Conservation (phyloP, 2,888 invertebrate genomes). For the Rugalucina vietnamica region DNA sequence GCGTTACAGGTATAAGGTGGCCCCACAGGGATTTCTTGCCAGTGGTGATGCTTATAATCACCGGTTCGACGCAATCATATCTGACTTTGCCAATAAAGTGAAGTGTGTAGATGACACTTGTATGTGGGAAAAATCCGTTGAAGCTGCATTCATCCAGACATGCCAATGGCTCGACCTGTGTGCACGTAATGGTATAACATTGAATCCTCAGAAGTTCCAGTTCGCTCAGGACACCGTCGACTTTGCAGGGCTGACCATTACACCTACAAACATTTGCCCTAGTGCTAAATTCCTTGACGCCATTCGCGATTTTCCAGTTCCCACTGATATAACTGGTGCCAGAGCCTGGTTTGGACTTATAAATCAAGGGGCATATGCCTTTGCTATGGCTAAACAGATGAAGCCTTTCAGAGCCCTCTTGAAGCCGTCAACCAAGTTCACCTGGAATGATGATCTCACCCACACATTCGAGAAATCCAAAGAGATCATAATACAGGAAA, state of each 20-base stretch:
- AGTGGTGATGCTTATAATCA: no score
- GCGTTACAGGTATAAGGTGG: no score
- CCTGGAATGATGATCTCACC: conserved; percentile 10
- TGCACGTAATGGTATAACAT: conserved; percentile 51
- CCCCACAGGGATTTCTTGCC: no score
- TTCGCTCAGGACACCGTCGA: conserved; percentile 47
- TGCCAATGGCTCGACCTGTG: no score
- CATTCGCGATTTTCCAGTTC: no score
- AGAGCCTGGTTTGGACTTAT: no score
- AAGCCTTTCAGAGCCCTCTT: neutral
- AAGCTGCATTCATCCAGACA: no score
- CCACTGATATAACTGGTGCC: no score
- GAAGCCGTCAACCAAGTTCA: neutral
- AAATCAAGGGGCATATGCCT: neutral
- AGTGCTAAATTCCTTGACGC: no score
- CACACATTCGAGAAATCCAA: conserved; percentile 35
- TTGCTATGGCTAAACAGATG: neutral
- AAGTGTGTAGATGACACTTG: no score
- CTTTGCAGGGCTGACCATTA: conserved; percentile 53
- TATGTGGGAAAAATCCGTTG: no score
- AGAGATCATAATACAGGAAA: conserved; percentile 48
- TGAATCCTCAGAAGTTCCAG: conserved; percentile 53
- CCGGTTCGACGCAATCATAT: conserved; percentile 55
- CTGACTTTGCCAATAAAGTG: conserved; percentile 45
- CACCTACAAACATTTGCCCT: no score